These are phyloP conservation scores for Buphagus erythrorhynchus DNA, from an alignment of 2,797 vertebrate genomes.

Conservation along the genomic window DNA sequence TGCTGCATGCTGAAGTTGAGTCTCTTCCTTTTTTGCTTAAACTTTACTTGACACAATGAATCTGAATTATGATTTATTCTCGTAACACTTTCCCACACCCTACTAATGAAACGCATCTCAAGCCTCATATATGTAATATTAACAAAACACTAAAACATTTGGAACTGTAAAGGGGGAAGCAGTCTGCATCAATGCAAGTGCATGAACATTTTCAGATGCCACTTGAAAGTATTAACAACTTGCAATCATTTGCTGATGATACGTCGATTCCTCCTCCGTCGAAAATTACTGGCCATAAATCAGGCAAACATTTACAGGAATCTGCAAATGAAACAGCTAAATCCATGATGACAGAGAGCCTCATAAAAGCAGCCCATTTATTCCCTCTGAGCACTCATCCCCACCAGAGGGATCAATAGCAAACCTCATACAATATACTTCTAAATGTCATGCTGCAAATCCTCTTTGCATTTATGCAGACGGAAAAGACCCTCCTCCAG, in stretches of 20 bases:
- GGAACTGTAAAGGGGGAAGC: constrained; percentile 71
- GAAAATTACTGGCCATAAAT: constrained; percentile 87
- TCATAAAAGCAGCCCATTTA: constrained; percentile 83
- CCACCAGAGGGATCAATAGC: constrained; percentile 80
- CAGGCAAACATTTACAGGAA: constrained; percentile 87
- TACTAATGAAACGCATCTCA: neutral
- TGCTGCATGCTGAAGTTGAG: neutral
- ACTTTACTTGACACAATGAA: neutral
- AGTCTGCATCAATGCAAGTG: constrained; percentile 79
- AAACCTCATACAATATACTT: constrained; percentile 78
- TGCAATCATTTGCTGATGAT: constrained; percentile 74
- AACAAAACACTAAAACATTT: constrained; percentile 51
- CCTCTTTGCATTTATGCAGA: constrained; percentile 75
- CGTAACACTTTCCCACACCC: neutral
- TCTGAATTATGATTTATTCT: constrained; percentile 2
- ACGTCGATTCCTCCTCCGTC: constrained; percentile 72
- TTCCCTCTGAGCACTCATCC: constrained; percentile 78
- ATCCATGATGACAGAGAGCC: constrained; percentile 85
- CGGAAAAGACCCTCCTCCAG: constrained; percentile 34
- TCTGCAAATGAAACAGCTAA: constrained; percentile 86
- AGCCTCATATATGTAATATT: neutral
- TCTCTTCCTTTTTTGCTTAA: neutral
- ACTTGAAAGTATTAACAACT: constrained; percentile 81
- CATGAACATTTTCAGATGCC: constrained; percentile 78
- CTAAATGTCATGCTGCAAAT: constrained; percentile 78